phyloP scores from a whole-genome alignment of 2,797 vertebrate genomes.

The Poecilia wingei region DNA sequence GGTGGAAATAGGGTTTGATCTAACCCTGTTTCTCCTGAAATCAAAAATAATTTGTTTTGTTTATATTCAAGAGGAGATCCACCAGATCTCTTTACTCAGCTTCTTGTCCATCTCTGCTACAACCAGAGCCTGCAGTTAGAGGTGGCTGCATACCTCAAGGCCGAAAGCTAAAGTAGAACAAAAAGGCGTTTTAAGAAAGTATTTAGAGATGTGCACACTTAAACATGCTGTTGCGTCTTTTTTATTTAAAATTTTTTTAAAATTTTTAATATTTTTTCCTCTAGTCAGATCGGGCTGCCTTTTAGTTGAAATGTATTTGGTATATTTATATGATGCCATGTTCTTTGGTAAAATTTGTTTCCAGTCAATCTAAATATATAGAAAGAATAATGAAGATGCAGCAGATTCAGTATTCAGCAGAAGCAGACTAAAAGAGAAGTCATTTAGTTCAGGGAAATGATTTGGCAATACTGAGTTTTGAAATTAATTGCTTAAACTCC shows the following conservation, averaged over 20 bases:
- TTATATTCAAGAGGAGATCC: neutral
- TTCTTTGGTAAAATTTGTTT: neutral
- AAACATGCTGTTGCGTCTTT: neutral
- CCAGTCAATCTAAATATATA: neutral
- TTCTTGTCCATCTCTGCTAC: no score
- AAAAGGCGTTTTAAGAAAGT: neutral
- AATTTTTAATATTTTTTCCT: neutral
- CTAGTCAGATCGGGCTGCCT: neutral
- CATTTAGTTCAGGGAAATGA: neutral
- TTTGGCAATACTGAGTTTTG: neutral
- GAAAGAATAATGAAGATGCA: neutral
- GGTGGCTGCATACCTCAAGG: no score
- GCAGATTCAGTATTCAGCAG: neutral
- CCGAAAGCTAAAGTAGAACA: neutral
- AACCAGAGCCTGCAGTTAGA: no score
- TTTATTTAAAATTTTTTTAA: neutral
- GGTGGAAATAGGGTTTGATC: neutral
- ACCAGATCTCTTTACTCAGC: neutral
- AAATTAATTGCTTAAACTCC: neutral
- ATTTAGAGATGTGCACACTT: neutral
- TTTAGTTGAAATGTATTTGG: neutral
- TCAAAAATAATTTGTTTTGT: neutral
- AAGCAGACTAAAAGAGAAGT: slow-evolving; percentile 4
- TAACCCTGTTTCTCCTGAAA: neutral
- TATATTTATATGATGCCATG: neutral